Percentiles rank a stretch among this genome's conserved stretches.
Evolutionary conservation across 2,888 invertebrate species (phyloP).

Genomic region (Cephus spinipes): DNA sequence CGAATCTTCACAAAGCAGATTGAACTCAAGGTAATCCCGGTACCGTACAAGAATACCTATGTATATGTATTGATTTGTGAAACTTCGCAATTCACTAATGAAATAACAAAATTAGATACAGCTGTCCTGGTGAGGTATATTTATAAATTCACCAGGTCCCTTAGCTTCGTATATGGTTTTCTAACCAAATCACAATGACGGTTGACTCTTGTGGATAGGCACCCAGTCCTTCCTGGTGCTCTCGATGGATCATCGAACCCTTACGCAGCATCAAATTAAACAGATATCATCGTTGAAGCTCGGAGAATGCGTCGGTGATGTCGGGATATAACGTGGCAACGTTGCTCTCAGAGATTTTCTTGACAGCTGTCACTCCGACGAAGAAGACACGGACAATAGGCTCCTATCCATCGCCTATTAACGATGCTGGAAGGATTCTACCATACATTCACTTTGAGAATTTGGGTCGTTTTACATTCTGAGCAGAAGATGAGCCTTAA

Average conservation of each 20-base stretch:
- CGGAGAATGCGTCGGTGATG: not conserved
- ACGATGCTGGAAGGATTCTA: constrained; percentile 21
- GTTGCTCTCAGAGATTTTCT: not conserved
- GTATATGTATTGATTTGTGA: not conserved
- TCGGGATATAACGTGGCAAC: not conserved
- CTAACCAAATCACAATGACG: not conserved
- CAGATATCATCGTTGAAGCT: not conserved
- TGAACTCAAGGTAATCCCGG: not conserved
- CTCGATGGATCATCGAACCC: not conserved
- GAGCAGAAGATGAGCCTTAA: not conserved
- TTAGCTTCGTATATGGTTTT: not conserved
- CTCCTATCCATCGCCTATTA: constrained; percentile 33
- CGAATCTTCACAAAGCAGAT: not conserved
- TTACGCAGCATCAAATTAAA: not conserved
- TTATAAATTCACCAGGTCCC: not conserved
- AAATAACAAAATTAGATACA: not conserved
- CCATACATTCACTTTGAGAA: not conserved
- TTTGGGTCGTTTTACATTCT: not conserved
- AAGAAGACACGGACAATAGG: constrained; percentile 9
- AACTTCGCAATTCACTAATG: not conserved
- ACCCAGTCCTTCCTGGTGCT: not conserved
- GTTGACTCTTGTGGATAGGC: not conserved
- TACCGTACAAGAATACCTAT: not conserved
- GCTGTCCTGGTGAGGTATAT: not conserved
- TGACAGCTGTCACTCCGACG: constrained; percentile 6